phyloP scores from a whole-genome alignment of 2,888 invertebrate genomes.

The Cyclophora albipunctata region DNA sequence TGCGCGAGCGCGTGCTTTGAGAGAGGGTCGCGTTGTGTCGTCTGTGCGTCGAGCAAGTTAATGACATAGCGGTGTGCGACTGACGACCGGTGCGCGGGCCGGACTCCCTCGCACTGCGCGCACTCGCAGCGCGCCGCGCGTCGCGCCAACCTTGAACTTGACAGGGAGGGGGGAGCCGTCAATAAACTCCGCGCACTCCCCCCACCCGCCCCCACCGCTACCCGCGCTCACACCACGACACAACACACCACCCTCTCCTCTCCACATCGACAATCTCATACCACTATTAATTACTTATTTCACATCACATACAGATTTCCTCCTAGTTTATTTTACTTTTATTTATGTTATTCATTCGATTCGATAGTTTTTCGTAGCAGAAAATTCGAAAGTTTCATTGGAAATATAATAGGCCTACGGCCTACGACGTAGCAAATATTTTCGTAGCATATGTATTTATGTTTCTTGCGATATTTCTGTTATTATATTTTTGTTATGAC shows the following conservation, averaged over 20 bases:
- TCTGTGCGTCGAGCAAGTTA: constrained; percentile 48
- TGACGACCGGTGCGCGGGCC: constrained; percentile 75
- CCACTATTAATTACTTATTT: constrained; percentile 5
- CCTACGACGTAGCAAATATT: not conserved
- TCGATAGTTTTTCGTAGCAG: no score
- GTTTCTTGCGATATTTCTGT: no score
- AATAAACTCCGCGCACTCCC: constrained; percentile 70
- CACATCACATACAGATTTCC: no score
- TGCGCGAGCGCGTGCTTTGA: constrained; percentile 42
- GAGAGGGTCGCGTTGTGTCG: constrained; percentile 56
- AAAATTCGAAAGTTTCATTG: no score
- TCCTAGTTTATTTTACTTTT: no score
- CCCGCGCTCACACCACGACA: not conserved
- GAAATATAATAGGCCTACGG: no score
- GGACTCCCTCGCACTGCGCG: constrained; percentile 75
- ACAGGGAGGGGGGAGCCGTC: constrained; percentile 65
- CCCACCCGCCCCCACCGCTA: constrained; percentile 38
- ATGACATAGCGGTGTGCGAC: constrained; percentile 64
- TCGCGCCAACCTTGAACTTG: constrained; percentile 78
- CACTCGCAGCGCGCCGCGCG: constrained; percentile 57
- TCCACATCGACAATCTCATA: constrained; percentile 11
- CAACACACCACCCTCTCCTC: not conserved
- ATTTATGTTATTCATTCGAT: not conserved
- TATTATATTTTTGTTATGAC: no score
- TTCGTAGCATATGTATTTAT: not conserved